phyloP scores from a whole-genome alignment of 2,888 invertebrate species.

The Apamea epomidion region DNA sequence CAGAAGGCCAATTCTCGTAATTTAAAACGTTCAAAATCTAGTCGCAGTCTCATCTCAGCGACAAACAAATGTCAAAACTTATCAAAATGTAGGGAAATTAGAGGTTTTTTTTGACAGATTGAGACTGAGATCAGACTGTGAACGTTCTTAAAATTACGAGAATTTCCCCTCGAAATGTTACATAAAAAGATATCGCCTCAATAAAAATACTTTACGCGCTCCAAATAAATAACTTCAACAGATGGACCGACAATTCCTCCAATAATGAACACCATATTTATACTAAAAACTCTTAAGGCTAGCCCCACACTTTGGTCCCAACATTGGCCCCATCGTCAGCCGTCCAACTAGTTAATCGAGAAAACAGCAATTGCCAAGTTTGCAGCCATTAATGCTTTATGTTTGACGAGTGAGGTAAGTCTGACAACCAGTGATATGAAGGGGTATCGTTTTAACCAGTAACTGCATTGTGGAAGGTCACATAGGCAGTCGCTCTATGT shows the following conservation, averaged over 20 bases:
- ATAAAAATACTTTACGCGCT: not conserved
- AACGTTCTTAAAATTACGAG: no score
- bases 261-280: slow-evolving; percentile 9
- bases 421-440: not conserved
- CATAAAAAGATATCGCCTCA: not conserved
- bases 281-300: not conserved
- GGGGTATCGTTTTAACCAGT: not conserved
- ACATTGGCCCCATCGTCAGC: no score
- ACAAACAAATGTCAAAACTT: no score
- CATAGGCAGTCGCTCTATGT: not conserved
- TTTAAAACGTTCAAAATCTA: no score
- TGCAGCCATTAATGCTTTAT: not conserved
- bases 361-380: not conserved
- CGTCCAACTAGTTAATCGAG: not conserved
- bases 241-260: slow-evolving; percentile 21
- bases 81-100: no score
- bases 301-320: not conserved
- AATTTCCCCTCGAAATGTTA: not conserved
- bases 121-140: no score
- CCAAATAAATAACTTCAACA: no score
- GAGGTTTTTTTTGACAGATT: no score
- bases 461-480: not conserved
- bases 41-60: no score
- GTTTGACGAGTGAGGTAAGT: no score
- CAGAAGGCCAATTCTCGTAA: not conserved